Evolutionary conservation across 1,140 invertebrate species (phyloP).

Genomic region (Globodera rostochiensis): DNA sequence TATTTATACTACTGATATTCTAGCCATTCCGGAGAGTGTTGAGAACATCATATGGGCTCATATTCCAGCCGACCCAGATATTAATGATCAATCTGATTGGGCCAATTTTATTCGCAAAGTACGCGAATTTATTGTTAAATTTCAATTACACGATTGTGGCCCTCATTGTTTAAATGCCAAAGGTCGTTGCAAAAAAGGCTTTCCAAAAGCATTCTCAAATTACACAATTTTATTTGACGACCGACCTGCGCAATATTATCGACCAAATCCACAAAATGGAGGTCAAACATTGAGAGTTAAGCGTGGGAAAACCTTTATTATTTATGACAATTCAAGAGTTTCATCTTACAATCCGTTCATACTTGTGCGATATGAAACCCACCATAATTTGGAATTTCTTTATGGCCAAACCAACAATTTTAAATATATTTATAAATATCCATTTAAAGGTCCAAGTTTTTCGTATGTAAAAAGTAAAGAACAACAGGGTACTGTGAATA

Average conservation of each 20-base stretch:
- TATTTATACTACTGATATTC: neutral
- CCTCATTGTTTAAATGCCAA: no score
- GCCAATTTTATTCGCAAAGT: no score
- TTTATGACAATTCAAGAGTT: neutral
- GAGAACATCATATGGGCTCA: no score
- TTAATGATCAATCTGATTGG: no score
- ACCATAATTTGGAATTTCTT: slow-evolving; percentile 4
- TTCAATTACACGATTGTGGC: no score
- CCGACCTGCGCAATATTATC: neutral
- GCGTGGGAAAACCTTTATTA: neutral
- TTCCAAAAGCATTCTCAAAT: no score
- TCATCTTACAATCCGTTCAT: slow-evolving; percentile 1
- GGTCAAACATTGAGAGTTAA: neutral
- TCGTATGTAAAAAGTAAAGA: slow-evolving; percentile 13
- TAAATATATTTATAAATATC: slow-evolving; percentile 7
- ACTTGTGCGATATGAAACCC: neutral
- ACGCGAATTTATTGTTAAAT: no score
- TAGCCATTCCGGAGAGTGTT: no score
- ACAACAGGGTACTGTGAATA: no score
- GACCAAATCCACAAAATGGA: slow-evolving; percentile 5
- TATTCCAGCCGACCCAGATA: no score
- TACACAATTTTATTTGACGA: no score
- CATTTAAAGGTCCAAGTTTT: slow-evolving; percentile 11
- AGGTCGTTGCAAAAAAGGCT: no score
- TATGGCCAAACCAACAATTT: slow-evolving; percentile 10